phyloP scores from a whole-genome alignment of 2,113 vertebrate species.

The Esox niger region DNA sequence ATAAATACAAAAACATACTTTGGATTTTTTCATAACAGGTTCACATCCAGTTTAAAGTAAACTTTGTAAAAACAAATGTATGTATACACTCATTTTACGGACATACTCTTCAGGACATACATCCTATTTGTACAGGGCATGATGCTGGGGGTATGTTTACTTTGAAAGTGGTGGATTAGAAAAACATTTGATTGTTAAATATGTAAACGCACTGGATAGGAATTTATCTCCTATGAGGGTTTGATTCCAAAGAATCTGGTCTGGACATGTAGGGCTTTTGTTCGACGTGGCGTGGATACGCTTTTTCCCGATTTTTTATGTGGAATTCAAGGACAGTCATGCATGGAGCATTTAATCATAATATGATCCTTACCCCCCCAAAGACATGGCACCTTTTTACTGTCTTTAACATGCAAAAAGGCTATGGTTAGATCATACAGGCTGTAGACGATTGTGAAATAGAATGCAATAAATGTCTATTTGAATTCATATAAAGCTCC shows the following conservation, averaged over 20 bases:
- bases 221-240: conserved; percentile 7
- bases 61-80: not conserved
- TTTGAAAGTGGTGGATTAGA: not conserved
- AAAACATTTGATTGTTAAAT: not conserved
- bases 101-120: too few species aligned
- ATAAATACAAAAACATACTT: not conserved
- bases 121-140: too few species aligned
- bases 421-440: not conserved
- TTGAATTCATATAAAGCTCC: too few species aligned
- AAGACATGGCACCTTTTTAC: not conserved
- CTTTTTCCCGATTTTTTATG: conserved; percentile 4
- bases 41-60: not conserved
- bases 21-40: not conserved
- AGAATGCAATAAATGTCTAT: too few species aligned
- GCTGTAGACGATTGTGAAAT: not conserved
- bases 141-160: not conserved
- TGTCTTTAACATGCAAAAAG: not conserved
- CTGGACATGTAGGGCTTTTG: conserved; percentile 11
- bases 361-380: not conserved
- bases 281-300: not conserved
- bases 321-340: conserved; percentile 27
- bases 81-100: too few species aligned
- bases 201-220: not conserved
- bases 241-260: not conserved
- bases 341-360: conserved; percentile 15